Conservation (phyloP, 2,113 vertebrate genomes). For the Austrofundulus limnaeus region DNA sequence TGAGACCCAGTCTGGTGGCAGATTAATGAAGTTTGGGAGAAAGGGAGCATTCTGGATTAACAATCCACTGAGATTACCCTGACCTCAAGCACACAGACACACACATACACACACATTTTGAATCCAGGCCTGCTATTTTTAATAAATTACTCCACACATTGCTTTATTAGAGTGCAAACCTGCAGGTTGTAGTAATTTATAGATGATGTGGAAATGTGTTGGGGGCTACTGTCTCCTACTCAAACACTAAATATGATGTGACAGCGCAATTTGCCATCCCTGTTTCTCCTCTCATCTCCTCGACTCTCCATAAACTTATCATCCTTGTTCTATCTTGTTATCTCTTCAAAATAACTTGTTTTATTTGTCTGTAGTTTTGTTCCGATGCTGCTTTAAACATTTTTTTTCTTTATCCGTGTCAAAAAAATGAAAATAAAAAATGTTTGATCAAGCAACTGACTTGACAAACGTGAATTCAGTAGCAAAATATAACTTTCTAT, state of each 20-base stretch:
- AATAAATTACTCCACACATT: slow-evolving; percentile 32
- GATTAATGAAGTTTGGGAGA: slow-evolving; percentile 65
- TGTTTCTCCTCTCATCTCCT: slow-evolving; percentile 13
- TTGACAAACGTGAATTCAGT: not conserved
- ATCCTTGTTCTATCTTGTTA: not conserved
- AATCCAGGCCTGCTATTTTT: slow-evolving; percentile 43
- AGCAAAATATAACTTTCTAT: not conserved
- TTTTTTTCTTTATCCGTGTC: not conserved
- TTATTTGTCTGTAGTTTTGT: not conserved
- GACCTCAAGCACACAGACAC: slow-evolving; percentile 18
- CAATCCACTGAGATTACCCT: slow-evolving; percentile 56
- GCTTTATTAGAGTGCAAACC: slow-evolving; percentile 22
- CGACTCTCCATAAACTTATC: not conserved
- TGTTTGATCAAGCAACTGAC: not conserved
- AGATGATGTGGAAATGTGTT: slow-evolving; percentile 43
- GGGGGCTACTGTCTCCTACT: slow-evolving; percentile 20
- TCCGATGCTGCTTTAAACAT: not conserved
- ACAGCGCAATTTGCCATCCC: slow-evolving; percentile 39
- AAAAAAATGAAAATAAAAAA: not conserved
- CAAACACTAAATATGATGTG: slow-evolving; percentile 48
- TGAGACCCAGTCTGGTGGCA: slow-evolving; percentile 39
- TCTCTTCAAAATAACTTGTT: slow-evolving; percentile 1
- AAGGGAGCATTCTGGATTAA: slow-evolving; percentile 60
- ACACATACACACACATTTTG: slow-evolving; percentile 7
- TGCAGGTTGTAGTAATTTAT: slow-evolving; percentile 39